Conservation (phyloP, 2,888 invertebrate genomes). For the Tricholauxania praeusta region DNA sequence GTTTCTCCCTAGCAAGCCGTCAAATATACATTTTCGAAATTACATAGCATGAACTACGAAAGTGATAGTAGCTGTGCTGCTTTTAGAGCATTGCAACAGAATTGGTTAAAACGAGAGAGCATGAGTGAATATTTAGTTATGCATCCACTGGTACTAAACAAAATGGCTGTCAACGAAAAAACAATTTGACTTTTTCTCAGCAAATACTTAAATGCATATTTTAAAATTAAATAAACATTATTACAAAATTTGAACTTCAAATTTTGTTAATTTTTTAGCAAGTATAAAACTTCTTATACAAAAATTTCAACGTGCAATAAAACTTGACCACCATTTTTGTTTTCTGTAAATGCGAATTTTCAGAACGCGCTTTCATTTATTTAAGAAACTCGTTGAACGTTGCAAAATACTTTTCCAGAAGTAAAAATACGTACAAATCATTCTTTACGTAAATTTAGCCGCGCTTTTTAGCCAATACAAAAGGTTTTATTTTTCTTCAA, state of each 20-base stretch:
- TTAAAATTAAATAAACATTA: background rate
- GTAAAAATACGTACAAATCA: too few species aligned
- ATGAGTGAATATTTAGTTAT: slow-evolving; percentile 28
- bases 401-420: too few species aligned
- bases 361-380: background rate
- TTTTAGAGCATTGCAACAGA: slow-evolving; percentile 24
- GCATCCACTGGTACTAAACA: slow-evolving; percentile 55
- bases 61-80: slow-evolving; percentile 39
- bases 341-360: background rate
- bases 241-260: background rate
- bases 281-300: slow-evolving; percentile 77
- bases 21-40: slow-evolving; percentile 67
- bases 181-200: slow-evolving; percentile 22
- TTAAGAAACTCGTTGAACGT: background rate
- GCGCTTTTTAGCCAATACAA: background rate
- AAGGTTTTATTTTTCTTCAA: background rate
- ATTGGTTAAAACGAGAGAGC: slow-evolving; percentile 47
- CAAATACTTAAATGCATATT: background rate
- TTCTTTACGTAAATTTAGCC: too few species aligned
- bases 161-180: slow-evolving; percentile 57
- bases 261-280: slow-evolving; percentile 78
- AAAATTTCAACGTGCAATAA: slow-evolving; percentile 1
- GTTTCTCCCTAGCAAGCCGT: slow-evolving; percentile 65
- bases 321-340: background rate
- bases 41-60: slow-evolving; percentile 52